Evolutionary conservation across 1,140 invertebrate genomes (phyloP), one percentile per base, ranked within the genome.

Genomic region (Phenacoccus solenopsis): DNA sequence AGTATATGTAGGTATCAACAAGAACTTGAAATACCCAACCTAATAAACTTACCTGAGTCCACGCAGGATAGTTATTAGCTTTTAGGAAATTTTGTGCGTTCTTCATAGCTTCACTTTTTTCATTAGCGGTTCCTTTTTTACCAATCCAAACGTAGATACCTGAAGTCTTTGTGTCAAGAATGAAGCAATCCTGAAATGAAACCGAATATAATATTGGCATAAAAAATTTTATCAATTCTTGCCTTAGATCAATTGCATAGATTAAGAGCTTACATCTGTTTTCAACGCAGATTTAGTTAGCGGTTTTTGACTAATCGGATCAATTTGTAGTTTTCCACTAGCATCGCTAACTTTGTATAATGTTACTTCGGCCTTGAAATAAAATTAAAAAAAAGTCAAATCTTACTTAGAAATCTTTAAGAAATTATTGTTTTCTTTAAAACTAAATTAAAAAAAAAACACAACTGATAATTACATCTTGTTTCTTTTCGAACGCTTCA

Each of bases 81-180:
- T 81, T 79, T 71, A 92, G 76, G 76, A 88, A 90, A 69, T 86
- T 82, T 77, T 90, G 83, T 1, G 90, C 92, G 74, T 86, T 87
- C 57, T 84, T 81, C 86, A 93, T 88, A 0, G 90, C 85, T 76
- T 90, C 85, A 13, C 84, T 77, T 75, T 90, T 91, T 80, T 94
- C 92, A 76, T 88, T 84, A 68, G 83, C 80, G 1, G 86, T 88
- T 30, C 89, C 86, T 32, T 86, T 83, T 75, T 87, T 89, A 24
- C 93, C 92, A 69, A 93, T 84, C 92, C 92, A 95, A 0, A 91
- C 90, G 78, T 87, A 95, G 56, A 95, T 84, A 28, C 88, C 89
- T 64, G 89, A 87, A 69, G 85, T 84, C 3, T 87, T 88, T 5
- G 90, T 88, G 77, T 94, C 91, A 76, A 95, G 78, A 71, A 94